Conservation (phyloP, 2,888 invertebrate genomes). For the Sarcophaga caerulescens region DNA sequence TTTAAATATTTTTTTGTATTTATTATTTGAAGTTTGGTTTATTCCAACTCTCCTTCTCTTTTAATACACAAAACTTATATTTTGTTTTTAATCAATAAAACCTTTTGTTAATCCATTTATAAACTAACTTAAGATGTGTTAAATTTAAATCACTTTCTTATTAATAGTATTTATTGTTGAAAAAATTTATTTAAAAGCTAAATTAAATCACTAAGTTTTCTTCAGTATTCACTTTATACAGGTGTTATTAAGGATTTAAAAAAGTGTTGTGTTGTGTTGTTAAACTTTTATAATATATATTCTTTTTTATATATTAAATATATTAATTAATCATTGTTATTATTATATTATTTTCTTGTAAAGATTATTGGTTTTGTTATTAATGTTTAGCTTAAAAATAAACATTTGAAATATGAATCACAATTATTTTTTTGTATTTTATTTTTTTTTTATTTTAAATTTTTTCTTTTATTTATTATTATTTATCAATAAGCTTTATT, state of each 20-base stretch:
- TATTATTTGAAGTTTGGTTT: too few relatives aligned
- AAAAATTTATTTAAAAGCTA: slow-evolving; percentile 20
- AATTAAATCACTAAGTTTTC: slow-evolving; percentile 38
- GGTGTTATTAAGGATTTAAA: neutral
- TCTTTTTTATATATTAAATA: neutral
- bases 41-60: neutral
- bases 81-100: neutral
- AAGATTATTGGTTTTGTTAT: slow-evolving; percentile 9
- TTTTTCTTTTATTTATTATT: slow-evolving; percentile 15
- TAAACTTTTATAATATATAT: neutral
- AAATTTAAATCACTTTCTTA: slow-evolving; percentile 45
- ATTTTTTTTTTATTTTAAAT: slow-evolving; percentile 32
- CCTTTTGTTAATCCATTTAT: neutral
- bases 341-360: neutral
- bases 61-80: slow-evolving; percentile 1
- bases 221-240: neutral
- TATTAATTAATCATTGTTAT: too few relatives aligned
- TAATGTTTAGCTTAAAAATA: slow-evolving; percentile 28
- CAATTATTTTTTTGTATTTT: slow-evolving; percentile 61
- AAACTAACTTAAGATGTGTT: neutral
- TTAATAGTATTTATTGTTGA: slow-evolving; percentile 15
- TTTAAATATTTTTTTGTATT: neutral
- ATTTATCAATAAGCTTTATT: neutral
- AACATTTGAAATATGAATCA: slow-evolving; percentile 66
- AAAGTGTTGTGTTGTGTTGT: neutral